These are phyloP conservation scores for Zaprionus lineosus DNA, from an alignment of 2,888 invertebrate species.

Conservation along the genomic window DNA sequence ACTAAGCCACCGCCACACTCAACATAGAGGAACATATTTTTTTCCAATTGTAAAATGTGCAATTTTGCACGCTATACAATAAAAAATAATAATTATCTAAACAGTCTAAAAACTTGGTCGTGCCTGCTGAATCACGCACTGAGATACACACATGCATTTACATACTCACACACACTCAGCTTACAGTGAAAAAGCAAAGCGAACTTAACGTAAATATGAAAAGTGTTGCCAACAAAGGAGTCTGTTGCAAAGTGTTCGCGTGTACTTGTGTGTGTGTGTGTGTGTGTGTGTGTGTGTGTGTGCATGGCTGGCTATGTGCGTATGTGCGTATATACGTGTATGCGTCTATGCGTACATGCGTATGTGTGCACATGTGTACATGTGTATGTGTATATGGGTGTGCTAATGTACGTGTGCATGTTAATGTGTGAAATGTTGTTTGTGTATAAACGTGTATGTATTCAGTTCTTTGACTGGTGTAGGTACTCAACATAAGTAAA, in stretches of 20 bases:
- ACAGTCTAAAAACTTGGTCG: conserved; percentile 12
- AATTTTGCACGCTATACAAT: no score
- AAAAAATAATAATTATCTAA: not conserved
- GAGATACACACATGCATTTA: not conserved
- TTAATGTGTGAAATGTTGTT: conserved; percentile 16
- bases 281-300: conserved; percentile 7
- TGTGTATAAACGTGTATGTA: conserved; percentile 21
- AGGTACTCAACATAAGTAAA: conserved; percentile 55
- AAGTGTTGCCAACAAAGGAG: conserved; percentile 48
- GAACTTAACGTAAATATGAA: conserved; percentile 62
- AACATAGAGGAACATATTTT: no score
- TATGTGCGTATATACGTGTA: conserved; percentile 11
- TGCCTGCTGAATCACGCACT: conserved; percentile 19
- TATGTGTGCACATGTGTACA: conserved; percentile 13
- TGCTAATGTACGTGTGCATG: conserved; percentile 10
- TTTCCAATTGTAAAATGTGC: no score
- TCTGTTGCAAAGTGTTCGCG: conserved; percentile 56
- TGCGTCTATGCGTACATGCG: conserved; percentile 12
- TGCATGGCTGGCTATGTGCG: conserved; percentile 13
- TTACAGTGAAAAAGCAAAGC: conserved; percentile 26
- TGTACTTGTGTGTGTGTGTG: conserved; percentile 13
- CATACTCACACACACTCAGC: conserved; percentile 7
- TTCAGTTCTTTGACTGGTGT: conserved; percentile 42
- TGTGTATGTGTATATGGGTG: conserved; percentile 20
- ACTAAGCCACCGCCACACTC: no score